Percentiles rank a stretch among this genome's conserved stretches.
Evolutionary conservation across 2,113 vertebrate species (phyloP).

Genomic region (Mustelus asterias): DNA sequence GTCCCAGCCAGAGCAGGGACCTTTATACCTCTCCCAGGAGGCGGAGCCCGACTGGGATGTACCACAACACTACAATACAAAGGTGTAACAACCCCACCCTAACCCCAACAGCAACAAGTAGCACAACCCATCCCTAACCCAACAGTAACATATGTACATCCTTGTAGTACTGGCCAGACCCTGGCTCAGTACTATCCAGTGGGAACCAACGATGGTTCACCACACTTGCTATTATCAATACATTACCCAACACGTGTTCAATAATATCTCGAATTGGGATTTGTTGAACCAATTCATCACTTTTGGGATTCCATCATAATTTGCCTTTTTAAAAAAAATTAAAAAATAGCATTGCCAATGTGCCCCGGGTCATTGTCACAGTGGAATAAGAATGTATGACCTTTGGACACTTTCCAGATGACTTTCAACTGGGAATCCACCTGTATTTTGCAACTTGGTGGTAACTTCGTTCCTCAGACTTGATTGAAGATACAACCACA

Average conservation of each 20-base stretch:
- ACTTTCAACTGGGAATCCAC: neutral
- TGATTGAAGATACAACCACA: neutral
- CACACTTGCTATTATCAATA: neutral
- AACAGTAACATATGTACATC: too few species aligned
- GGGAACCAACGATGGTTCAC: too few species aligned
- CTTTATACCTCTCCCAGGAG: too few species aligned
- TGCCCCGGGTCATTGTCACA: neutral
- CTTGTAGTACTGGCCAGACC: too few species aligned
- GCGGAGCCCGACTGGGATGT: too few species aligned
- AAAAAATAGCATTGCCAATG: neutral
- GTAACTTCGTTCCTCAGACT: neutral
- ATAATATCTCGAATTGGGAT: neutral
- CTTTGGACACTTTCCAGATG: neutral
- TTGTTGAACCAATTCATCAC: neutral
- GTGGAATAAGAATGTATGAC: neutral
- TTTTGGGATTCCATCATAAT: neutral
- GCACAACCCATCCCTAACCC: too few species aligned
- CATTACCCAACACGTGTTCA: constrained; percentile 3
- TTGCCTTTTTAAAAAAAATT: neutral
- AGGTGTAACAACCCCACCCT: too few species aligned
- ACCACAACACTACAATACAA: too few species aligned
- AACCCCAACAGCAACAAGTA: too few species aligned
- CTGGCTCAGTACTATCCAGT: too few species aligned
- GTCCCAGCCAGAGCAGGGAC: too few species aligned
- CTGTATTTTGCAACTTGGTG: neutral